Evolutionary conservation across 2,797 vertebrate species (phyloP).

Genomic region (Erithacus rubecula): DNA sequence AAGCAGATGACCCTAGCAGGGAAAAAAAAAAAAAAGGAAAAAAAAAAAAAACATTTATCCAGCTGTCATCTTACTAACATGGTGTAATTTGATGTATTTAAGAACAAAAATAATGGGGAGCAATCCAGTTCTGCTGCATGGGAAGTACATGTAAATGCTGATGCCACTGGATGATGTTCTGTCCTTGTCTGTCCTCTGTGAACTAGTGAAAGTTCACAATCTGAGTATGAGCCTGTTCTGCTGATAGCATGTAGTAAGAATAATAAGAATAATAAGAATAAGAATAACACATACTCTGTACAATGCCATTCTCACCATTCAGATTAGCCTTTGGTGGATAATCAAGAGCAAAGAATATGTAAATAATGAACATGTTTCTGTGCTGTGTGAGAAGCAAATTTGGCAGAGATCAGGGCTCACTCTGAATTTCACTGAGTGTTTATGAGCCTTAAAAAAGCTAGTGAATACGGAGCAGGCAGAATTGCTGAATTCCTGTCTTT

Average conservation of each 20-base stretch:
- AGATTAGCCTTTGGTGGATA: not conserved
- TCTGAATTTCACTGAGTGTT: not conserved
- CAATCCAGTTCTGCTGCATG: not conserved
- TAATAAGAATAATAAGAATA: not conserved
- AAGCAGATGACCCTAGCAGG: not conserved
- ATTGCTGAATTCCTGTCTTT: not conserved
- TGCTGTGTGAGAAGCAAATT: not conserved
- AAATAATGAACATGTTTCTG: not conserved
- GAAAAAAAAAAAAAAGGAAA: accelerated
- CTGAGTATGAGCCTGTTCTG: not conserved
- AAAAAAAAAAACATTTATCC: not conserved
- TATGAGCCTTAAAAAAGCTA: not conserved
- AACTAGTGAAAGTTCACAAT: not conserved
- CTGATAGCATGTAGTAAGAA: not conserved
- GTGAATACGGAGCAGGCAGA: not conserved
- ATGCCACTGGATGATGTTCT: not conserved
- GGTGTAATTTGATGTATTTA: not conserved
- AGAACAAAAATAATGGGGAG: not conserved
- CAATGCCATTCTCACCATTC: not conserved
- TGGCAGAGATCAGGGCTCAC: not conserved
- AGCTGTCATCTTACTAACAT: not conserved
- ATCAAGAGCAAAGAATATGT: not conserved
- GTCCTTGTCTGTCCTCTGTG: not conserved
- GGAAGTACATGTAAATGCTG: not conserved
- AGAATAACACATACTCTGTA: too few species aligned